Conservation (phyloP, 1,140 invertebrate genomes). For the Streblospio benedicti region DNA sequence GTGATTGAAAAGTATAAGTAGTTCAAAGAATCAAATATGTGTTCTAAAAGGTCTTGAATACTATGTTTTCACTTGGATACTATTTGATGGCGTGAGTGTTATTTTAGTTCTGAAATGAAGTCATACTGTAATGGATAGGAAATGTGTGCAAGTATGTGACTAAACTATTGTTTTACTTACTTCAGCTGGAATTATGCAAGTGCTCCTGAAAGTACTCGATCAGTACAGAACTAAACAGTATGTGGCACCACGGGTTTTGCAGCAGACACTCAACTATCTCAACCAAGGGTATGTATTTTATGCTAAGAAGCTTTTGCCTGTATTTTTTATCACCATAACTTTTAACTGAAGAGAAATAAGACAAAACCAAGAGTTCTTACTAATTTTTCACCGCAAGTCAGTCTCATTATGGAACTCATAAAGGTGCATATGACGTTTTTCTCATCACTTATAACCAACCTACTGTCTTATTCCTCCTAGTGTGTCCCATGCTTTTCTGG, state of each 20-base stretch:
- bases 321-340: background rate
- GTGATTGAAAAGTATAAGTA: no score
- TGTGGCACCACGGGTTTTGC: slow-evolving; percentile 82
- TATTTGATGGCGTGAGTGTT: background rate
- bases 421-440: no score
- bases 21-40: no score
- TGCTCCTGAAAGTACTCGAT: slow-evolving; percentile 60
- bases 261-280: slow-evolving; percentile 82
- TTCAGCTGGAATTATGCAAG: slow-evolving; percentile 55
- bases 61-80: background rate
- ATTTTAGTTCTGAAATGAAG: background rate
- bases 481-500: no score
- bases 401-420: background rate
- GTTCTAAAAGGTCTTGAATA: no score
- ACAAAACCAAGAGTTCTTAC: no score
- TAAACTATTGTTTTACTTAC: slow-evolving; percentile 6
- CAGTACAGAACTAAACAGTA: slow-evolving; percentile 78
- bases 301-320: no score
- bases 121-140: background rate
- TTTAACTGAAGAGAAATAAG: background rate
- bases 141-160: no score
- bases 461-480: no score
- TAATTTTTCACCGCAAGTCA: background rate
- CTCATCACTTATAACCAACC: no score
- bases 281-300: slow-evolving; percentile 64